These are phyloP conservation scores for Labroides dimidiatus DNA, from an alignment of 2,797 vertebrate genomes.

Conservation along the genomic window DNA sequence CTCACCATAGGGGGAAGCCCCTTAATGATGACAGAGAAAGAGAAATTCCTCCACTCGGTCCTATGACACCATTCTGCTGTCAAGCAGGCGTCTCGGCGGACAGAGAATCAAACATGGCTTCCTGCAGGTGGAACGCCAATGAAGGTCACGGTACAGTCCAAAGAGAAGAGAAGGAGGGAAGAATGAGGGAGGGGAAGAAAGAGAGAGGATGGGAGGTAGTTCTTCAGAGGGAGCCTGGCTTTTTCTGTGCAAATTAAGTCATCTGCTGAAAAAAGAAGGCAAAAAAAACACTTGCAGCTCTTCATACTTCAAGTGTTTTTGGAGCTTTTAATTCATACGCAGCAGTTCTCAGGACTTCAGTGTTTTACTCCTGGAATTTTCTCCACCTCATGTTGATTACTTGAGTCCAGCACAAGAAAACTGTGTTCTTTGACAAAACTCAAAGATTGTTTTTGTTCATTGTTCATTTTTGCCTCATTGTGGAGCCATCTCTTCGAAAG, in stretches of 20 bases:
- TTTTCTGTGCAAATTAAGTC: constrained; percentile 90
- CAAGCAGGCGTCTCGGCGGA: constrained; percentile 84
- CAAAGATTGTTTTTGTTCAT: constrained; percentile 33
- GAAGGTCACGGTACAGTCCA: constrained; percentile 87
- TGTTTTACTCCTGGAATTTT: constrained; percentile 5
- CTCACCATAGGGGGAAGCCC: constrained; percentile 89
- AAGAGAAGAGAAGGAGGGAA: constrained; percentile 68
- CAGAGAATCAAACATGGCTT: constrained; percentile 91
- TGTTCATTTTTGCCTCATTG: constrained; percentile 49
- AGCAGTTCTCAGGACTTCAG: constrained; percentile 8
- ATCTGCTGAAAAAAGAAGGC: constrained; percentile 78
- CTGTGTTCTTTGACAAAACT: neutral
- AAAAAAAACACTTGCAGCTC: constrained; percentile 41
- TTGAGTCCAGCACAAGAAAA: constrained; percentile 1
- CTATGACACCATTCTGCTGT: constrained; percentile 90
- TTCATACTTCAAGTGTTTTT: constrained; percentile 54
- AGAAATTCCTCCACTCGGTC: constrained; percentile 90
- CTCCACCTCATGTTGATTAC: neutral
- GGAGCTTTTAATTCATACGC: constrained; percentile 26
- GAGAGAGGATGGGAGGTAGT: constrained; percentile 66
- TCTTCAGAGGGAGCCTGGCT: constrained; percentile 76
- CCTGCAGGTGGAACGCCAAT: constrained; percentile 89
- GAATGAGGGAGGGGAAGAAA: constrained; percentile 45
- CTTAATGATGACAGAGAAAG: constrained; percentile 93
- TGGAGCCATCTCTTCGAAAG: constrained; percentile 52